Base-by-base conservation (phyloP, 2,797 vertebrate species). In the Lepus oiostolus region DNA sequence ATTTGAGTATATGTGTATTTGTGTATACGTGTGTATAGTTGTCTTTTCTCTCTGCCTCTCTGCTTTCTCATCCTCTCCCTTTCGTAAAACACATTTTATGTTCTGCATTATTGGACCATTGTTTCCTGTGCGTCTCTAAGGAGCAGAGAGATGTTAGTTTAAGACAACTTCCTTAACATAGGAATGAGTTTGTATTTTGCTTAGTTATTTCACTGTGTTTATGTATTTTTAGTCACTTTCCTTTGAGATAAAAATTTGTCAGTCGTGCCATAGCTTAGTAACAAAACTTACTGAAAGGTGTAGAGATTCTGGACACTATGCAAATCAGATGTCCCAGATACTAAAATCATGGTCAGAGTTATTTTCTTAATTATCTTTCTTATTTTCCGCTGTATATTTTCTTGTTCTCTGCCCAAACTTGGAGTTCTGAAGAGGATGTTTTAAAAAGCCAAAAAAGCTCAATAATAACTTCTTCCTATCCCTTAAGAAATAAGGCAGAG, bases 361-460 rank as follows among this genome's bases (percentile, higher is more conserved):
- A 82, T 52, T 63, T 47, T 88, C 50, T 91, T 90, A 81, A 91
- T 87, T 89, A 54, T 52, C 22, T 89, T 14, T 65, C 26, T 9
- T 62, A 65, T 81, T 88, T 75, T n/a, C 11, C 75, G 4, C 60
- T 88, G 63, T 35, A 50, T 62, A 85, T 58, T 21, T 82, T 70
- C 30, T 91, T 84, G 52, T 62, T 91, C 42, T 92, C 54, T 74
- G 24, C 74, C 60, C 35, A 95, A 91, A 65, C 26, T 7, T 74
- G 67, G 17, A 95, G 12, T 5, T 38, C 5, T 22, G 89, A 91
- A 52, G 28, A 90, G 79, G 21, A 68, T n/a, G 79, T 82, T 50
- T 30, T 72, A 47, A 38, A 35, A 91, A 80, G 54, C 26, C 13
- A 11, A 38, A 76, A 30, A 47, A 47, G 42, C 42, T 47, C 35